Conservation (phyloP, 2,797 vertebrate genomes). For the Schizopygopsis pylzovi region DNA sequence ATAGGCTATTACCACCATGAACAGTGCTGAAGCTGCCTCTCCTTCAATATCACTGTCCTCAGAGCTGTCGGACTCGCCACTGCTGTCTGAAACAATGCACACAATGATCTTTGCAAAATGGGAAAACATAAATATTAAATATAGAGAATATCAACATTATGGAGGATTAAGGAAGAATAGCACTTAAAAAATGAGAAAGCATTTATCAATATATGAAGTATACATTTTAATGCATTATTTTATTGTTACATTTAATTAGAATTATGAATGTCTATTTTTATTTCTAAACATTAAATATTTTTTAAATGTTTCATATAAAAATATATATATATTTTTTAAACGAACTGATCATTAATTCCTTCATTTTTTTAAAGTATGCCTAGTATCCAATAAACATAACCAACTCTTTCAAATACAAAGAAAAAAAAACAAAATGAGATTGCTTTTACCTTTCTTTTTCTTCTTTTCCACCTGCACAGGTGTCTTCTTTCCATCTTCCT, state of each 20-base stretch:
- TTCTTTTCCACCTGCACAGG: slow-evolving; percentile 83
- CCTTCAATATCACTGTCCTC: slow-evolving; percentile 93
- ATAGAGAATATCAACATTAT: not conserved
- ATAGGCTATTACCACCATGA: slow-evolving; percentile 81
- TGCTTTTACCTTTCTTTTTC: slow-evolving; percentile 79
- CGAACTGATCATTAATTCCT: not conserved
- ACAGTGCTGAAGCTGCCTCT: slow-evolving; percentile 88
- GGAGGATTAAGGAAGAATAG: not conserved
- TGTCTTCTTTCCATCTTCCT: slow-evolving; percentile 88
- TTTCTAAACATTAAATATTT: not conserved
- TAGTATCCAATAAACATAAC: not conserved
- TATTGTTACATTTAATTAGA: not conserved
- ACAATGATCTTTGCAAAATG: not conserved
- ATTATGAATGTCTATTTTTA: not conserved
- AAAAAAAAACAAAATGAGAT: not conserved
- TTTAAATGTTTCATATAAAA: not conserved
- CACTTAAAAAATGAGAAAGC: too few relatives aligned
- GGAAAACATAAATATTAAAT: not conserved
- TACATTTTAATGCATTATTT: not conserved
- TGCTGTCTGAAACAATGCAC: slow-evolving; percentile 82
- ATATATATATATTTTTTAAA: not conserved
- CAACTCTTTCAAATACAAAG: not conserved
- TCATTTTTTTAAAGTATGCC: not conserved
- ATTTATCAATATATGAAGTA: too few relatives aligned
- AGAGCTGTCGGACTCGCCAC: slow-evolving; percentile 88